A percentile compares a stretch with the other conserved stretches of the same genome.
Evolutionary conservation across 2,797 vertebrate species (phyloP).

Genomic region (Sebastes diploproa): DNA sequence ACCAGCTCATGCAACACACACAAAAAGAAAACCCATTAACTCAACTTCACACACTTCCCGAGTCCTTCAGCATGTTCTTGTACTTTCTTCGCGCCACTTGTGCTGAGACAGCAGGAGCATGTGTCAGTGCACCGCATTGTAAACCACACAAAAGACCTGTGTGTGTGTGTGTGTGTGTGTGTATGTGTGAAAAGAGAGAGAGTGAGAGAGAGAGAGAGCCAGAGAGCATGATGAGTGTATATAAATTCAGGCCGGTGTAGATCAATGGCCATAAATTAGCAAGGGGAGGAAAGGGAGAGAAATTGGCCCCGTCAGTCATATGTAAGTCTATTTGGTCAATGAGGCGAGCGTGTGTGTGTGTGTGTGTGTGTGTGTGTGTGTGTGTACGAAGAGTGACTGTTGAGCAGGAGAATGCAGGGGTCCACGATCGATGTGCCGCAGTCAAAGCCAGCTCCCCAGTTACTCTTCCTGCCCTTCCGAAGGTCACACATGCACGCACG

Average conservation of each 20-base stretch:
- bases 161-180: not conserved
- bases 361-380: conserved; percentile 17
- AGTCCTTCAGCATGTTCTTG: conserved; percentile 66
- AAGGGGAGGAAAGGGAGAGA: conserved; percentile 73
- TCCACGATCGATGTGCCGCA: conserved; percentile 77
- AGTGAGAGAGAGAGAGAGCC: conserved; percentile 17
- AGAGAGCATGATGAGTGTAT: conserved; percentile 72
- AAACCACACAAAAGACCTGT: conserved; percentile 59
- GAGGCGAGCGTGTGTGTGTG: conserved; percentile 57
- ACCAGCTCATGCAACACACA: not conserved
- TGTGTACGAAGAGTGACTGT: conserved; percentile 59
- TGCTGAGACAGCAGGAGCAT: conserved; percentile 75
- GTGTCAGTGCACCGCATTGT: conserved; percentile 65
- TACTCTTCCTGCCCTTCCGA: conserved; percentile 77
- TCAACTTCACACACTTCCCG: conserved; percentile 35
- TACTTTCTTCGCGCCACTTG: conserved; percentile 60
- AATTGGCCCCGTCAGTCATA: conserved; percentile 79
- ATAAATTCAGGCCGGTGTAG: conserved; percentile 76
- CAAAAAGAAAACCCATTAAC: conserved; percentile 29
- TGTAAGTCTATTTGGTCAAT: conserved; percentile 81
- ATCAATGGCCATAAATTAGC: conserved; percentile 83
- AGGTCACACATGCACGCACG: conserved; percentile 67
- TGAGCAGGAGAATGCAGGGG: conserved; percentile 69
- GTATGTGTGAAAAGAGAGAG: not conserved
- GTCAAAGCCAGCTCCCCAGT: conserved; percentile 75